Percentiles rank a stretch among this genome's conserved stretches.
Conservation (phyloP, 2,888 invertebrate genomes). For the Uloborus plumipes region DNA sequence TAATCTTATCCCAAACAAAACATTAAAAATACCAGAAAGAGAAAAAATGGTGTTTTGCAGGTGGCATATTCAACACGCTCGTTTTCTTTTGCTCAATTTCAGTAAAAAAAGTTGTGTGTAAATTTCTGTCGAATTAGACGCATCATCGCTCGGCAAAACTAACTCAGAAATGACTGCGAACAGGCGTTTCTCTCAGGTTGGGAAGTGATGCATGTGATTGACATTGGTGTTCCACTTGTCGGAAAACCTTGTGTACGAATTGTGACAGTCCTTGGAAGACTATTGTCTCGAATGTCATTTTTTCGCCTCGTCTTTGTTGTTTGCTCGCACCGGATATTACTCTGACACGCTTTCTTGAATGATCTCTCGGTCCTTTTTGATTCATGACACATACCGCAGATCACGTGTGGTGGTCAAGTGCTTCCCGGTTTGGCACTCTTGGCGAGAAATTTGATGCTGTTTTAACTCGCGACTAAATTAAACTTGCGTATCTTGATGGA, state of each 20-base stretch:
- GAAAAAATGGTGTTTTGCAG: too few species aligned
- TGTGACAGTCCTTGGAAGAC: constrained; percentile 49
- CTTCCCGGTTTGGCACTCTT: too few species aligned
- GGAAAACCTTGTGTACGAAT: constrained; percentile 23
- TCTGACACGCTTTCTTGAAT: constrained; percentile 42
- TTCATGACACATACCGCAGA: too few species aligned
- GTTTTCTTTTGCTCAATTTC: too few species aligned
- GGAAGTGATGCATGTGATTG: constrained; percentile 41
- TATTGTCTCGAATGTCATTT: neutral
- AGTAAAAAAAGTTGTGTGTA: neutral
- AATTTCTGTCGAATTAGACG: neutral
- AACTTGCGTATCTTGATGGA: too few species aligned
- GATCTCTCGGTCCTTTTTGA: constrained; percentile 19
- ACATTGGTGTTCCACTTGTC: constrained; percentile 36
- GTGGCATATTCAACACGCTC: too few species aligned
- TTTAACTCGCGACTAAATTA: too few species aligned
- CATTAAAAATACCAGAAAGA: too few species aligned
- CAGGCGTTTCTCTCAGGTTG: neutral
- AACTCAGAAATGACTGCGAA: neutral
- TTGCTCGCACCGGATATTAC: constrained; percentile 31
- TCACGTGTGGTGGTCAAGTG: too few species aligned
- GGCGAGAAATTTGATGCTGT: too few species aligned
- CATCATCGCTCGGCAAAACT: neutral
- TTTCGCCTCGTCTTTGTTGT: constrained; percentile 10
- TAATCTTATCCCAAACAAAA: too few species aligned